phyloP scores from a whole-genome alignment of 2,113 vertebrate species.

The Cepphus grylle region DNA sequence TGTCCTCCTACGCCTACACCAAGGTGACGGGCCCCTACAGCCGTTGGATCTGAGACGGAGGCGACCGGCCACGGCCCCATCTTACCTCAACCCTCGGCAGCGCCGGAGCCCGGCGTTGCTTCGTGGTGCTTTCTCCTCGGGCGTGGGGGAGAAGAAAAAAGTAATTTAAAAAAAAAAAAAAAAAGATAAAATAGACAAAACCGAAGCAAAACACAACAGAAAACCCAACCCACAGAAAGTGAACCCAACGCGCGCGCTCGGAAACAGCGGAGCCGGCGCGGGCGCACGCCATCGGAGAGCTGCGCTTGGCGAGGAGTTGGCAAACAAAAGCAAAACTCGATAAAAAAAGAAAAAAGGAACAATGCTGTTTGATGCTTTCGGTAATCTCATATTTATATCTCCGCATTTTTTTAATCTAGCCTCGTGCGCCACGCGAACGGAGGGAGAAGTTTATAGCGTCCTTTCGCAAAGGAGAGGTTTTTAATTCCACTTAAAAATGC shows the following conservation, averaged over 20 bases:
- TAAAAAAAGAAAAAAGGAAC: not conserved
- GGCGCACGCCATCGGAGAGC: slow-evolving; percentile 54
- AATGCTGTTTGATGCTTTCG: slow-evolving; percentile 70
- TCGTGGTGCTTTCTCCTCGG: slow-evolving; percentile 80
- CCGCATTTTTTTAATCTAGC: slow-evolving; percentile 76
- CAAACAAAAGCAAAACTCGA: not conserved
- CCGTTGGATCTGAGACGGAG: slow-evolving; percentile 85
- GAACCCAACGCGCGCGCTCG: not conserved
- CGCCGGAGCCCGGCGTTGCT: slow-evolving; percentile 64
- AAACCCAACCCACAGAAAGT: not conserved
- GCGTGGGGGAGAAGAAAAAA: slow-evolving; percentile 66
- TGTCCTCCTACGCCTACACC: slow-evolving; percentile 95
- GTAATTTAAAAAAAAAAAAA: not conserved
- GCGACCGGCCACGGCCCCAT: slow-evolving; percentile 37
- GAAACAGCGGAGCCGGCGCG: slow-evolving; percentile 47
- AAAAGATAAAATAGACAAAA: not conserved
- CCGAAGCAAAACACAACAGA: not conserved
- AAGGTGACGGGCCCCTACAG: slow-evolving; percentile 97
- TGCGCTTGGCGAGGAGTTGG: slow-evolving; percentile 52
- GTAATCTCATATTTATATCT: slow-evolving; percentile 81
- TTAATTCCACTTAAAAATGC: slow-evolving; percentile 76
- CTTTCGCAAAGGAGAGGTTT: slow-evolving; percentile 76
- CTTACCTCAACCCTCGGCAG: slow-evolving; percentile 77
- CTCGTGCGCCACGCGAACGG: slow-evolving; percentile 59
- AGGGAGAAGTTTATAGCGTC: slow-evolving; percentile 67